These are phyloP conservation scores for Drosophila parabipectinata DNA, from an alignment of 1,140 invertebrate genomes.

Conservation along the genomic window DNA sequence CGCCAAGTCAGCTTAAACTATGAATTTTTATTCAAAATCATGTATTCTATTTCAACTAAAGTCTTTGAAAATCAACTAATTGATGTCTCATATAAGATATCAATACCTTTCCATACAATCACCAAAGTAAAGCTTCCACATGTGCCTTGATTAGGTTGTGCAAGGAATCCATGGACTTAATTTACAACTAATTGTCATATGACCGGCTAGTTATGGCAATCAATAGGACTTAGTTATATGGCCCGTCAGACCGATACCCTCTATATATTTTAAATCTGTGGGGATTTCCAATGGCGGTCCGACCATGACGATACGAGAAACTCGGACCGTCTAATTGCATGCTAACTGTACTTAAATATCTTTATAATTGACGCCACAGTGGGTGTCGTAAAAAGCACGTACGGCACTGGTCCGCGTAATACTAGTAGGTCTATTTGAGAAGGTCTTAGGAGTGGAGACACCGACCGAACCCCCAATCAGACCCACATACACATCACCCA, in stretches of 20 bases:
- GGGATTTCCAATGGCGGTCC: constrained; percentile 43
- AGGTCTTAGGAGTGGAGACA: constrained; percentile 51
- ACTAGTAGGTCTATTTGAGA: constrained; percentile 70
- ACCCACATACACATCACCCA: constrained; percentile 13
- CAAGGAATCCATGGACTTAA: constrained; percentile 50
- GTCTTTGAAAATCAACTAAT: not conserved
- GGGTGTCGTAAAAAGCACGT: constrained; percentile 69
- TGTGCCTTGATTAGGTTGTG: constrained; percentile 26
- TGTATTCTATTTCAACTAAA: too few species aligned
- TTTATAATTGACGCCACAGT: constrained; percentile 79
- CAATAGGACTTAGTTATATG: constrained; percentile 63
- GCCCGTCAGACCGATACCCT: constrained; percentile 27
- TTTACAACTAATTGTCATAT: constrained; percentile 82
- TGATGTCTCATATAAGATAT: not conserved
- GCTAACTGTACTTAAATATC: constrained; percentile 82
- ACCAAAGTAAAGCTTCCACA: constrained; percentile 30
- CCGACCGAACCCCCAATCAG: constrained; percentile 37
- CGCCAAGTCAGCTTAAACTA: not conserved
- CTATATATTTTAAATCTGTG: constrained; percentile 55
- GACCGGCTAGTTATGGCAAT: constrained; percentile 61
- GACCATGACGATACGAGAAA: constrained; percentile 32
- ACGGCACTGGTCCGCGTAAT: constrained; percentile 63
- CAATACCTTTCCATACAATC: not conserved
- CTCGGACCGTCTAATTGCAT: constrained; percentile 66
- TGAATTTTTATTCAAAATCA: not conserved